phyloP scores from a whole-genome alignment of 2,797 vertebrate species.

The Linurgus olivaceus region DNA sequence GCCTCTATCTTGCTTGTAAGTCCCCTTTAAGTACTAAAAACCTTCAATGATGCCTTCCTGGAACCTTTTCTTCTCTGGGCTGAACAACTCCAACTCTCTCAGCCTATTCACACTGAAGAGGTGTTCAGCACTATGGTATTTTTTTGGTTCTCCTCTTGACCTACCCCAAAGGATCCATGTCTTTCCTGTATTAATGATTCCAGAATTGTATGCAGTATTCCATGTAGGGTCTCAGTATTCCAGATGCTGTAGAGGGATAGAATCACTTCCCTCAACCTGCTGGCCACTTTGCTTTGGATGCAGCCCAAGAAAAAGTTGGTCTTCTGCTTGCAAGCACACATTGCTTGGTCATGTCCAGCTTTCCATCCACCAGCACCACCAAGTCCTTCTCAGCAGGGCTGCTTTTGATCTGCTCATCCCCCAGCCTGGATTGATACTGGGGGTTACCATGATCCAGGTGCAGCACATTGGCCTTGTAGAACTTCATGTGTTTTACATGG shows the following conservation, averaged over 20 bases:
- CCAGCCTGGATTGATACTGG: accelerated
- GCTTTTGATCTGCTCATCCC: neutral
- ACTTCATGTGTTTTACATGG: neutral
- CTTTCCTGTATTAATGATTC: accelerated
- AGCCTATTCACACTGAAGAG: neutral
- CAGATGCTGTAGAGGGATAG: neutral
- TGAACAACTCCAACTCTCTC: neutral
- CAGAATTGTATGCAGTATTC: neutral
- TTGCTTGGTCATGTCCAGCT: neutral
- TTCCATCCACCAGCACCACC: neutral
- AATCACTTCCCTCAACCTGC: neutral
- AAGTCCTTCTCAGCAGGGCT: neutral
- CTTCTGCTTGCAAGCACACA: neutral
- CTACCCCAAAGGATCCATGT: accelerated
- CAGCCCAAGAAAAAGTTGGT: neutral
- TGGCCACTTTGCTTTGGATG: neutral
- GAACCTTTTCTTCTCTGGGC: neutral
- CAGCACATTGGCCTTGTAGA: neutral
- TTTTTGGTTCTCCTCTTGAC: neutral
- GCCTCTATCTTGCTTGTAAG: neutral
- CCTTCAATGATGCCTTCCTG: neutral
- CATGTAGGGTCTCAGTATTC: neutral
- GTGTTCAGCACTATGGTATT: neutral
- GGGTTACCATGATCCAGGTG: accelerated
- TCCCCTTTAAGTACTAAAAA: neutral